Base-by-base conservation (phyloP, 2,797 vertebrate genomes). In the Sebastes hopkinsi region DNA sequence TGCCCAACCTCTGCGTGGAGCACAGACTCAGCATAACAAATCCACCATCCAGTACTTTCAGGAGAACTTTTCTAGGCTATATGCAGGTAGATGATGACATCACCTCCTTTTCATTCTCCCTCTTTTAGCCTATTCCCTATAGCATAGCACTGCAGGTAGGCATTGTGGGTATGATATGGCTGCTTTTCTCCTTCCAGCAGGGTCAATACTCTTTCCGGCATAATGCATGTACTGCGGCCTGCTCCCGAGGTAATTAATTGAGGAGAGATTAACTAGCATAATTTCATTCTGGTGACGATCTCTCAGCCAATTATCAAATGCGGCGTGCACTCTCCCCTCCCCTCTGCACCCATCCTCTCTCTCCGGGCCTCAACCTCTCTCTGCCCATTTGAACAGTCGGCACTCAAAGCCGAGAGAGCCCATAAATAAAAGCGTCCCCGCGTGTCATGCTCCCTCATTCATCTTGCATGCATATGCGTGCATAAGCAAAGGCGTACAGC, bases 241-340 rank as follows among this genome's bases (percentile, higher is more conserved):
- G 92, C 94, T 94, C 93, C 88, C 88, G 86, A 84, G 90, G 91
- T 95, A 94, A 96, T 96, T 96, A 95, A 96, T 95, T 94, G 92
- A 92, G 82, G 86, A 89, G 89, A 94, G 94, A 96, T 96, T 95
- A 96, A 95, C 94, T 90, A 87, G 92, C 93, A 94, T 94, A 94
- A 94, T 96, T 95, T 94, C 90, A 95, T 95, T 95, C 93, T 90
- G 92, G 90, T 91, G 95, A 93, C 89, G 83, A 95, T 94, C 93
- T 94, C 89, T 86, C 90, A 86, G 92, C 93, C 94, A 95, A 95
- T 96, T 95, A 96, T 91, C 91, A 92, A 94, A 94, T 89, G 91
- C 36, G 64, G 86, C 83, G 84, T 75, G 73, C 66, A 30, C 87
- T 74, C 84, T 88, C 46, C 6, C 36, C 69, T 77, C 68, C 72